Percentiles rank a stretch among this genome's conserved stretches.
Conservation (phyloP, 2,797 vertebrate genomes). For the Protonibea diacanthus region DNA sequence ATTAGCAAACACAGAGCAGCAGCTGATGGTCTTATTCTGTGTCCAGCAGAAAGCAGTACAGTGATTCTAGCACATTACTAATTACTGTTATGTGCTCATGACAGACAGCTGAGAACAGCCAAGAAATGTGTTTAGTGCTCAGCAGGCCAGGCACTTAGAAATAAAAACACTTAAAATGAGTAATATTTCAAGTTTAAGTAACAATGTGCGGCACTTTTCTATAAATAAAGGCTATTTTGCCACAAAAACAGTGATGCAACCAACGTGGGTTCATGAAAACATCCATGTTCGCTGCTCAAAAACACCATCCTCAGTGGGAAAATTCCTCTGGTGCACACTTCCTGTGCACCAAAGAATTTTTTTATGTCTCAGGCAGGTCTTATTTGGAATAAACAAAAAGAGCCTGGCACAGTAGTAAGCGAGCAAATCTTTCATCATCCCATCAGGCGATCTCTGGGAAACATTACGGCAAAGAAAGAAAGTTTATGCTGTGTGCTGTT, state of each 20-base stretch:
- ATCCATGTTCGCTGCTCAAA: conserved; percentile 8
- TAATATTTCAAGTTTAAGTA: conserved; percentile 6
- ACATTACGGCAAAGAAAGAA: background rate
- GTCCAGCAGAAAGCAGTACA: conserved; percentile 30
- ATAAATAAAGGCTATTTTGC: background rate
- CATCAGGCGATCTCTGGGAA: background rate
- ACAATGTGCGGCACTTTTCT: background rate
- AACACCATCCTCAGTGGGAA: conserved; percentile 12
- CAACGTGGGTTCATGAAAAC: background rate
- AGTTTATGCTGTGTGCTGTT: background rate
- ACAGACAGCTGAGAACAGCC: conserved; percentile 18
- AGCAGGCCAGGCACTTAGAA: background rate
- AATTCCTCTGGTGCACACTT: conserved; percentile 4
- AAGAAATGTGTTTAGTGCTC: conserved; percentile 21
- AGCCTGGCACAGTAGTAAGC: background rate
- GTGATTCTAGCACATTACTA: conserved; percentile 37
- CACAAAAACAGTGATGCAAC: background rate
- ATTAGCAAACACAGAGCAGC: conserved; percentile 61
- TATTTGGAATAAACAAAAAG: conserved; percentile 11
- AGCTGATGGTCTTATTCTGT: conserved; percentile 38
- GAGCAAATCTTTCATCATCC: background rate
- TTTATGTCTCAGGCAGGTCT: conserved; percentile 15
- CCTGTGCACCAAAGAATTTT: conserved; percentile 25
- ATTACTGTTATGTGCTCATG: conserved; percentile 21
- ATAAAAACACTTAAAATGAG: background rate